Conservation (phyloP, 2,797 vertebrate genomes). For the Bryconaethiops microstoma region DNA sequence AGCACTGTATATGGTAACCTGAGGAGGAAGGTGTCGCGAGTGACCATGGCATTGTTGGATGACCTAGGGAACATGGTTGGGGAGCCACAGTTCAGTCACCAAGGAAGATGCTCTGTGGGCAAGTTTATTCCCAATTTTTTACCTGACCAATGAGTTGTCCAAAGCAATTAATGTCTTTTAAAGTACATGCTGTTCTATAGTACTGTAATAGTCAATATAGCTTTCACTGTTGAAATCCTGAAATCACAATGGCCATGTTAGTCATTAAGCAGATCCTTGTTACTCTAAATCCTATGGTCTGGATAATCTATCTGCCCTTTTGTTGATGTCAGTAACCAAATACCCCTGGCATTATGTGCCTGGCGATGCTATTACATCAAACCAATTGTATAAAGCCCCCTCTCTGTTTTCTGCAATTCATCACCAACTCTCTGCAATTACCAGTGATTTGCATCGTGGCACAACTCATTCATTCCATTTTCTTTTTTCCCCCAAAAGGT, state of each 20-base stretch:
- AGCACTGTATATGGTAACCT: conserved; percentile 83
- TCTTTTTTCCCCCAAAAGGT: conserved; percentile 73
- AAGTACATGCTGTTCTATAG: background rate
- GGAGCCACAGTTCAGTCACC: conserved; percentile 71
- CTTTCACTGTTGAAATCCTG: conserved; percentile 52
- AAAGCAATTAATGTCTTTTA: background rate
- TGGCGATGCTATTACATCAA: conserved; percentile 69
- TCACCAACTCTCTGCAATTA: conserved; percentile 45
- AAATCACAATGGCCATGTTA: conserved; percentile 69
- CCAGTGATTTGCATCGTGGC: conserved; percentile 66
- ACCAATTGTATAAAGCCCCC: conserved; percentile 50
- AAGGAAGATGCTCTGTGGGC: conserved; percentile 84
- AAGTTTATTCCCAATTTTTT: conserved; percentile 63
- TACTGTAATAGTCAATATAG: background rate
- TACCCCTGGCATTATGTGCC: conserved; percentile 70
- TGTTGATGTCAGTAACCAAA: conserved; percentile 78
- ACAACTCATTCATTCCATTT: conserved; percentile 47
- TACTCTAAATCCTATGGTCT: conserved; percentile 60
- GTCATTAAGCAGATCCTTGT: conserved; percentile 68
- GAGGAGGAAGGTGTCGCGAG: conserved; percentile 80
- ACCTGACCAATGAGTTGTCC: too few relatives aligned
- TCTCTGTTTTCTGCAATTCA: conserved; percentile 63
- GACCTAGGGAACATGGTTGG: conserved; percentile 84
- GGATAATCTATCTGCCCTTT: conserved; percentile 72
- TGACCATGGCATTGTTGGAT: conserved; percentile 83